Evolutionary conservation across 2,113 vertebrate species (phyloP).

Genomic region (Echinops telfairi): DNA sequence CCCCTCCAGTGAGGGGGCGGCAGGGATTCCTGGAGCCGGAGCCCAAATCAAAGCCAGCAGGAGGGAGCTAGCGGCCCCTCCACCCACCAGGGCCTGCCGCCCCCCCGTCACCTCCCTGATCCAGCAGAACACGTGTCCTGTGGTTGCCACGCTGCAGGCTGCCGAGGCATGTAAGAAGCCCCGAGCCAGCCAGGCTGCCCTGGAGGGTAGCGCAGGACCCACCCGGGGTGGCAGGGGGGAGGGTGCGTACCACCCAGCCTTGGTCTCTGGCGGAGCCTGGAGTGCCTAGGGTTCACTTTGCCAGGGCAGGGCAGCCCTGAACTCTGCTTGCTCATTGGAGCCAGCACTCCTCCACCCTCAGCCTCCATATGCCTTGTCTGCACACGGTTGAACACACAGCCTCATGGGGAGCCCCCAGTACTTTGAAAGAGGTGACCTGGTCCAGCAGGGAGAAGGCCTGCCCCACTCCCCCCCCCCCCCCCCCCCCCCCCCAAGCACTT

Average conservation of each 20-base stretch:
- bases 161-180: constrained; percentile 45
- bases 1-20: constrained; percentile 75
- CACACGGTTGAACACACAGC: background rate
- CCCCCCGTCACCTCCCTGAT: constrained; percentile 74
- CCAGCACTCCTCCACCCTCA: background rate
- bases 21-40: constrained; percentile 80
- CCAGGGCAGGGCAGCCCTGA: background rate
- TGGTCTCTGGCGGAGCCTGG: rapidly evolving
- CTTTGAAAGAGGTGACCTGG: background rate
- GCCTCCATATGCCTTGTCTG: rapidly evolving
- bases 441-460: background rate
- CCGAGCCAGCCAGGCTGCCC: constrained; percentile 49
- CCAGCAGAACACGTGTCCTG: constrained; percentile 80
- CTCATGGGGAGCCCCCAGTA: rapidly evolving
- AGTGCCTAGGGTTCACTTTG: background rate
- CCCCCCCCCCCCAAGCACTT: too few species aligned
- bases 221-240: background rate
- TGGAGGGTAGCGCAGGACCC: background rate
- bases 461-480: too few species aligned
- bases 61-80: background rate
- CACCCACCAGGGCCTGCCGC: constrained; percentile 39
- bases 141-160: constrained; percentile 76
- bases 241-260: background rate
- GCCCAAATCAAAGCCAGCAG: constrained; percentile 78
- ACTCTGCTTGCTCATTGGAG: too few species aligned